phyloP scores from a whole-genome alignment of 2,113 vertebrate genomes.

The Mus spicilegus region DNA sequence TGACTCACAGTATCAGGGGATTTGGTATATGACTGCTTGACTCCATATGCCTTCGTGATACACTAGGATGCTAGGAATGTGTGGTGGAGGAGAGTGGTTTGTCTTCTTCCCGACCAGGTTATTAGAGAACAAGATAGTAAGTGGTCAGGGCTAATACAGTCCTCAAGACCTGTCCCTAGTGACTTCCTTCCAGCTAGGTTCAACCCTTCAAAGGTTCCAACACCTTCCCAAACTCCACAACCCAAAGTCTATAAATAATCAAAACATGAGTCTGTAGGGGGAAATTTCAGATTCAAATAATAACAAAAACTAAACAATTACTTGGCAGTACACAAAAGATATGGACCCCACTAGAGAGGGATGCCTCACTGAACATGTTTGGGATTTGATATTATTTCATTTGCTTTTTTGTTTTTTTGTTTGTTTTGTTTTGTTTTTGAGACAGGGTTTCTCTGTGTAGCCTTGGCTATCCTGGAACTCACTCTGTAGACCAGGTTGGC shows the following conservation, averaged over 20 bases:
- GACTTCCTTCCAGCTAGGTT: background rate
- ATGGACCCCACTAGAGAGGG: background rate
- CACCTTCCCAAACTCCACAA: background rate
- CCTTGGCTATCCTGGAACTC: too few species aligned
- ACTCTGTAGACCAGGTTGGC: too few species aligned
- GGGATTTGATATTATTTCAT: background rate
- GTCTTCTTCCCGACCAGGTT: background rate
- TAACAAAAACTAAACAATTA: background rate
- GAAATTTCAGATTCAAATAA: background rate
- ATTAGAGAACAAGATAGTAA: background rate
- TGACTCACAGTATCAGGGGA: background rate
- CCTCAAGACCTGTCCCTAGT: background rate
- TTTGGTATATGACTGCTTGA: background rate
- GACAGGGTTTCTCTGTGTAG: too few species aligned
- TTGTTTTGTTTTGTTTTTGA: too few species aligned
- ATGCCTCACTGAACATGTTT: background rate
- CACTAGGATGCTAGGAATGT: background rate
- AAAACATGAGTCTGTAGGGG: background rate
- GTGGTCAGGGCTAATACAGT: background rate
- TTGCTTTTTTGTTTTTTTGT: too few species aligned
- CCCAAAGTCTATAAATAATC: background rate
- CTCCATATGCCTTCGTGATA: background rate
- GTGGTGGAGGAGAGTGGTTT: too few species aligned
- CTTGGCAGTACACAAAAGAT: background rate
- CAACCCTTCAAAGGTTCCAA: background rate